Base-by-base conservation (phyloP, 2,888 invertebrate species). In the Cheilosia pagana region DNA sequence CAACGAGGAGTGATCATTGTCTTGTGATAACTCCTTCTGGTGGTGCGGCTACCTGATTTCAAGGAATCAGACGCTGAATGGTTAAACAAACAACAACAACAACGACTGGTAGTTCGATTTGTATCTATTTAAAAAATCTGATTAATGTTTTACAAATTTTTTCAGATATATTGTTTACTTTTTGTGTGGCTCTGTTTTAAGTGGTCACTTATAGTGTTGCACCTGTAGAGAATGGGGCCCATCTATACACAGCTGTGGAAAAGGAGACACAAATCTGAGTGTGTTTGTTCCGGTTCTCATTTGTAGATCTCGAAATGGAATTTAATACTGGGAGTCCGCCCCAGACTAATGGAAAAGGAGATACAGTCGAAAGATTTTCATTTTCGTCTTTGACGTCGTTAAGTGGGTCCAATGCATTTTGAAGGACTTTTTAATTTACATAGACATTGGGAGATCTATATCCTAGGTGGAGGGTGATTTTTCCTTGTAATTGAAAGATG, bases 61-160 rank as follows among this genome's bases (percentile, higher is more conserved):
- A 67, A 57, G 67, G 75, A 85, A 85, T 79, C 63, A 25, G 31
- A 59, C 41, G 67, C 19, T 60, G 60, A 55, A 70, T 79, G 71
- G 45, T 70, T 67, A 71, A 85, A 76, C 71, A 81, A 81, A 31
- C 55, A 59, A 55, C 55, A 23, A 43, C 12, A 1, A n/a, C 14
- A 23, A n/a, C 41, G 43, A 41, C 53, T 74, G n/a, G 41, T 75
- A 25, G 63, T 79, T 83, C 70, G 83, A 83, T 83, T 83, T 79
- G 83, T 83, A 83, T 85, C 85, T 81, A 71, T 76, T 81, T 75
- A 71, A 75, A 71, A 75, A 68, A 81, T 75, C 79, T 79, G 81
- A 85, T 85, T 85, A 81, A 85, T 85, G 85, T 81, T 85, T 70
- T 71, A 85, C 85, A 85, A 81, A 83, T 83, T 83, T 83, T 63